Conservation (phyloP, 2,113 vertebrate species). For the Thunnus maccoyii region DNA sequence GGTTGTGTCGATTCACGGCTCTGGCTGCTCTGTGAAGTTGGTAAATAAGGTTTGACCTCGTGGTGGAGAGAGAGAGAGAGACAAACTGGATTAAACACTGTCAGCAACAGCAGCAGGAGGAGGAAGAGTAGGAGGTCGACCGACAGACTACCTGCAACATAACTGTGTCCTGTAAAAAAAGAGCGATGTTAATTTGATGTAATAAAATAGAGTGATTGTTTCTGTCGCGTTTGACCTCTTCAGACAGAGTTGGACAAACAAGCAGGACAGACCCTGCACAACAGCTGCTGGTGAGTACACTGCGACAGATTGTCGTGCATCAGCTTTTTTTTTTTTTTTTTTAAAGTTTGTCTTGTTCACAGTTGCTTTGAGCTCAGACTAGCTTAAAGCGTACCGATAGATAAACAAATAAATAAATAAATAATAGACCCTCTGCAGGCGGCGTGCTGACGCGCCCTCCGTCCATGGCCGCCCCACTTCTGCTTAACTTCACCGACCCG, state of each 20-base stretch:
- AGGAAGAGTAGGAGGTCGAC: neutral
- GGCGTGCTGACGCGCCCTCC: slow-evolving; percentile 22
- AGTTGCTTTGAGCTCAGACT: neutral
- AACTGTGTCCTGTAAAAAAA: neutral
- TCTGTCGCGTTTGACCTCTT: slow-evolving; percentile 15
- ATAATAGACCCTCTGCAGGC: neutral
- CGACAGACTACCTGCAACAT: neutral
- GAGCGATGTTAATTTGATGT: neutral
- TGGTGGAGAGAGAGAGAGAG: slow-evolving; percentile 26
- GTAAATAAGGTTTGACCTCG: slow-evolving; percentile 78
- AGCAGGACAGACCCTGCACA: slow-evolving; percentile 8
- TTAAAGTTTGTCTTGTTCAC: neutral
- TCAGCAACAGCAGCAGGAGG: neutral
- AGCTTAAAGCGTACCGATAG: neutral
- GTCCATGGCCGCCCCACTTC: slow-evolving; percentile 23
- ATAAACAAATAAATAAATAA: too few species aligned
- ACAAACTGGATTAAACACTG: slow-evolving; percentile 50
- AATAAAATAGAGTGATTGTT: neutral
- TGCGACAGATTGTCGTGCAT: neutral
- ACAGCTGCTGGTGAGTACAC: slow-evolving; percentile 64
- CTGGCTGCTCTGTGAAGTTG: slow-evolving; percentile 52
- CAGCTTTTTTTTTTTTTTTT: neutral
- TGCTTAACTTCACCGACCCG: slow-evolving; percentile 30
- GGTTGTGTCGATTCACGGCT: slow-evolving; percentile 34
- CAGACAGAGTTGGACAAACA: neutral